phyloP scores from a whole-genome alignment of 1,140 invertebrate species.

The Tetramorium alpestre region DNA sequence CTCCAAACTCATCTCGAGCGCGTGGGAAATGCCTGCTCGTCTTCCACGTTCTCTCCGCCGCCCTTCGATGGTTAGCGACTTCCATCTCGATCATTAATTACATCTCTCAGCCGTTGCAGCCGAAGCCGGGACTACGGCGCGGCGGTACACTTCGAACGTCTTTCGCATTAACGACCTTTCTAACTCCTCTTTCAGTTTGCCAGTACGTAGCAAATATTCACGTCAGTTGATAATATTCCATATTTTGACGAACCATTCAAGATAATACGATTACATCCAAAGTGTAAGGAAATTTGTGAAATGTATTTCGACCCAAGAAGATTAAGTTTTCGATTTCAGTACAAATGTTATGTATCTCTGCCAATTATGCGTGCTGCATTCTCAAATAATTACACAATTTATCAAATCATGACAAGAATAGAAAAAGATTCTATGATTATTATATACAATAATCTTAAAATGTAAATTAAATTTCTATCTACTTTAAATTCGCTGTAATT shows the following conservation, averaged over 20 bases:
- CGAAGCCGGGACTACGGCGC: background rate
- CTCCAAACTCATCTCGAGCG: conserved; percentile 37
- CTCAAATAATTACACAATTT: background rate
- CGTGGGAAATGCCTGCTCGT: conserved; percentile 56
- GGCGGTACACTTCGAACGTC: conserved; percentile 33
- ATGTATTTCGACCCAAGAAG: background rate
- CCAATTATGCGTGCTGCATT: background rate
- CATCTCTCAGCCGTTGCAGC: conserved; percentile 20
- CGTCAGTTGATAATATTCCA: background rate
- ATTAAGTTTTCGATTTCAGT: background rate
- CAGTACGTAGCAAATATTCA: background rate
- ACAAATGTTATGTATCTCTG: background rate
- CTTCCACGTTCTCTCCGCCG: conserved; percentile 38
- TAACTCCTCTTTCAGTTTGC: conserved; percentile 26
- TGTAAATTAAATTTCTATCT: background rate
- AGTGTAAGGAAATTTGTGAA: background rate
- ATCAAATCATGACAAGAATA: background rate
- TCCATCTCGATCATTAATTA: conserved; percentile 70
- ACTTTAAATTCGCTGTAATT: background rate
- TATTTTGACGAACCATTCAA: conserved; percentile 28
- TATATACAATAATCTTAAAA: background rate
- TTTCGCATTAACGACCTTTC: conserved; percentile 61
- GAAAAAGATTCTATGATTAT: background rate
- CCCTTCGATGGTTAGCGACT: conserved; percentile 31
- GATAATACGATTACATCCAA: background rate